These are phyloP conservation scores for Gandaritis pyraliata DNA, from an alignment of 2,888 invertebrate genomes.

Conservation along the genomic window DNA sequence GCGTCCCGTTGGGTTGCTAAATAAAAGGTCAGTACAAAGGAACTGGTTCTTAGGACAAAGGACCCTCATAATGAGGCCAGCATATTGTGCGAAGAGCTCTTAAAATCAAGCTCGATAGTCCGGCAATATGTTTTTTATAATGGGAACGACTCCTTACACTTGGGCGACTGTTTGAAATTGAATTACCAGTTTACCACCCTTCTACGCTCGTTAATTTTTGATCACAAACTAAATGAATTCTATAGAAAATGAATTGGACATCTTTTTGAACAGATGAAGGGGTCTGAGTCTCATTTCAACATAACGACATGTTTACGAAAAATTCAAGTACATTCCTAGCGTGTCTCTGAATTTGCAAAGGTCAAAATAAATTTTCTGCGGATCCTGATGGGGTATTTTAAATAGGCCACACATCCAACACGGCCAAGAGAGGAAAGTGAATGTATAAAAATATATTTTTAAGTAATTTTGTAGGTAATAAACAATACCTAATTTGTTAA, in stretches of 20 bases:
- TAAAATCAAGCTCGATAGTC: slow-evolving; percentile 67
- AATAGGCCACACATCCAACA: too few species aligned
- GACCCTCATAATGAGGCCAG: slow-evolving; percentile 82
- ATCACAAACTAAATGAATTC: slow-evolving; percentile 13
- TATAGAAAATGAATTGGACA: slow-evolving; percentile 9
- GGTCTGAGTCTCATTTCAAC: background rate
- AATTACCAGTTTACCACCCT: slow-evolving; percentile 42
- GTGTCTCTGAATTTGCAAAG: background rate
- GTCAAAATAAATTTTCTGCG: too few species aligned
- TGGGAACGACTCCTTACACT: slow-evolving; percentile 58
- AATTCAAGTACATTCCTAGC: background rate
- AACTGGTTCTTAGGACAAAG: slow-evolving; percentile 84
- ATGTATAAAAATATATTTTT: too few species aligned
- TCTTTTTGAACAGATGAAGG: slow-evolving; percentile 4
- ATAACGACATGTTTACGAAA: background rate
- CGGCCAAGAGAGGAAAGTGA: too few species aligned
- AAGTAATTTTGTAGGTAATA: too few species aligned
- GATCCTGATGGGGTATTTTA: too few species aligned
- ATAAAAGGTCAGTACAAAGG: slow-evolving; percentile 69
- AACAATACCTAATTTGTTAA: too few species aligned
- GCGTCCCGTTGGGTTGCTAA: slow-evolving; percentile 72
- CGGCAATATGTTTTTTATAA: slow-evolving; percentile 77
- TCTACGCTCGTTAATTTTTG: slow-evolving; percentile 21
- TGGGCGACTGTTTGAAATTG: slow-evolving; percentile 45
- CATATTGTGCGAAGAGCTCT: slow-evolving; percentile 80